phyloP scores from a whole-genome alignment of 2,113 vertebrate genomes.

The Muscicapa adusta region DNA sequence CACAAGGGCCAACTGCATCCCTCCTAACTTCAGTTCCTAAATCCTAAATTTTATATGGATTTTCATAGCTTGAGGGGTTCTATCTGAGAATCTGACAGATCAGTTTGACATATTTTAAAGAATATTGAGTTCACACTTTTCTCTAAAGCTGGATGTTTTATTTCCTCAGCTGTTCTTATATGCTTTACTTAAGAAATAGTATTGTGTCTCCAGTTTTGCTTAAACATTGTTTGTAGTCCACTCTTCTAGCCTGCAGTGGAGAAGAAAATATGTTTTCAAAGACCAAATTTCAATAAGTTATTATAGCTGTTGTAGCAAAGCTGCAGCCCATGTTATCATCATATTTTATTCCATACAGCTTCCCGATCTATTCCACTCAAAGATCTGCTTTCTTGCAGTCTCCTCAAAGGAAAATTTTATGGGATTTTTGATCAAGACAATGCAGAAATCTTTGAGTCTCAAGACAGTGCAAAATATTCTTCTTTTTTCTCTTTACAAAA shows the following conservation, averaged over 20 bases:
- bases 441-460: neutral
- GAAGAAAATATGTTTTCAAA: neutral
- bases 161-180: neutral
- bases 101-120: neutral
- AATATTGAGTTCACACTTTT: neutral
- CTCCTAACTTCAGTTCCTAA: neutral
- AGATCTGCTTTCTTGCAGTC: neutral
- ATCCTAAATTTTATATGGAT: neutral
- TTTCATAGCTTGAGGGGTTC: neutral
- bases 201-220: neutral
- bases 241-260: neutral
- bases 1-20: fast-evolving
- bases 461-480: neutral
- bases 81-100: neutral
- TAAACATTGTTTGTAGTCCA: neutral
- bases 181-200: neutral
- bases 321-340: neutral
- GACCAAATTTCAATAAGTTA: neutral
- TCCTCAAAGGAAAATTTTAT: neutral
- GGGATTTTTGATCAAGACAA: neutral
- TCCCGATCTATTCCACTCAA: neutral
- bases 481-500: neutral
- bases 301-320: neutral
- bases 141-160: neutral
- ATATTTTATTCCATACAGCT: neutral